Base-by-base conservation (phyloP, 2,113 vertebrate species). In the Alligator mississippiensis region DNA sequence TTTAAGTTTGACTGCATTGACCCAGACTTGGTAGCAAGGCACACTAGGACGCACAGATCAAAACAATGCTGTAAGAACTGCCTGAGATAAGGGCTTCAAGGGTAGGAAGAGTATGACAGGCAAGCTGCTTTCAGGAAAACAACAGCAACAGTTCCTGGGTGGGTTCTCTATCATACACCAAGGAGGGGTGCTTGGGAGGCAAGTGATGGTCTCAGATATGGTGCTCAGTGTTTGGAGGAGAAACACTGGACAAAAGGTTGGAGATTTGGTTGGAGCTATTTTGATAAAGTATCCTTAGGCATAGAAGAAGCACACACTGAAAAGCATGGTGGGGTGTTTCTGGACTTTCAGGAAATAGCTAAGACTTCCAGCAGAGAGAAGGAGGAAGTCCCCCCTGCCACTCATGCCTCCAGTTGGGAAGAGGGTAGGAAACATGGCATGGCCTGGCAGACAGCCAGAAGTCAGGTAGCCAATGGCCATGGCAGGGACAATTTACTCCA, bases 151-250 rank as follows among this genome's bases (percentile, higher is more conserved):
- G 10, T 17, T 70, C n/a, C 66, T 17, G 28, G n/a, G 9, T 28
- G n/a, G 66, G 10, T 70, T 30, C n/a, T 16, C 66, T 28, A 70
- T 28, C n/a, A 70, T 28, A 30, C 18, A 22, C 4, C 30, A 34
- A 18, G 68, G 18, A 21, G 30, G 30, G 10, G 47, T 47, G 47
- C 47, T 47, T 47, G 47, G 47, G 47, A 47, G 47, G 47, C 47
- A 47, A 11, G 68, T 70, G 18, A 70, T 19, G 17, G 11, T 34
- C 68, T 24, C 30, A 22, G 70, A 72, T 22, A 21, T 34, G 30
- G 68, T 38, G n/a, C 16, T 58, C 27, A 34, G 34, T 94, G 93
- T 93, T 96, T 92, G 94, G 80, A 57, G 28, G 64, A 38, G 34
- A 34, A 72, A 11, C 9, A 17, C n/a, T 70, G 68, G 68, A 34